These are phyloP conservation scores for Deladenus siricidicola DNA, from an alignment of 2,888 invertebrate species.

Conservation along the genomic window DNA sequence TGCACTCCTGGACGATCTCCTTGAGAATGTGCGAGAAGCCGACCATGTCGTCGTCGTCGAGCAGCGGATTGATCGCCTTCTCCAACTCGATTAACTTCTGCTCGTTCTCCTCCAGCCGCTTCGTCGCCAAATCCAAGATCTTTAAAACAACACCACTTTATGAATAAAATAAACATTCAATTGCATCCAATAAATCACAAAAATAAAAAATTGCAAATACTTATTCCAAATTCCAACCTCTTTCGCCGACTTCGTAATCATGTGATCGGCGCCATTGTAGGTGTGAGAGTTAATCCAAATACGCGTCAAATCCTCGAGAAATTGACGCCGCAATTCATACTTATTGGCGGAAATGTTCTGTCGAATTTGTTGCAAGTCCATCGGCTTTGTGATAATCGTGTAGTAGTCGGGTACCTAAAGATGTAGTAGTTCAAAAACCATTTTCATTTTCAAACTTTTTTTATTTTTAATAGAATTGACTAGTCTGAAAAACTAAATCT, in stretches of 20 bases:
- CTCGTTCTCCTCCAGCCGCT: slow-evolving; percentile 60
- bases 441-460: too few species aligned
- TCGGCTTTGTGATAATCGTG: slow-evolving; percentile 79
- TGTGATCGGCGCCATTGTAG: slow-evolving; percentile 48
- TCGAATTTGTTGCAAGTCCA: slow-evolving; percentile 91
- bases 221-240: too few species aligned
- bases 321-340: slow-evolving; percentile 70
- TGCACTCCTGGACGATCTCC: slow-evolving; percentile 46
- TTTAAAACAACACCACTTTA: too few species aligned
- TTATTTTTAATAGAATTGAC: background rate
- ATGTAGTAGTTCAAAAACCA: background rate
- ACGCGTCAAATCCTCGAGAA: slow-evolving; percentile 73
- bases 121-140: slow-evolving; percentile 48
- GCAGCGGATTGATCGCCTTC: slow-evolving; percentile 91
- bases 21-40: slow-evolving; percentile 63
- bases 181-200: too few species aligned
- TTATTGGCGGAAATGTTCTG: slow-evolving; percentile 63
- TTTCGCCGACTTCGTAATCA: slow-evolving; percentile 43
- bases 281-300: slow-evolving; percentile 83
- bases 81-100: slow-evolving; percentile 88
- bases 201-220: too few species aligned
- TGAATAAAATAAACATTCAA: background rate
- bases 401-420: slow-evolving; percentile 68
- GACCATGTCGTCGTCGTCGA: slow-evolving; percentile 90
- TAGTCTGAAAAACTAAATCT: too few species aligned